A percentile compares a stretch with the other conserved stretches of the same genome.
Evolutionary conservation across 1,140 invertebrate genomes (phyloP).

Genomic region (Camponotus floridanus): DNA sequence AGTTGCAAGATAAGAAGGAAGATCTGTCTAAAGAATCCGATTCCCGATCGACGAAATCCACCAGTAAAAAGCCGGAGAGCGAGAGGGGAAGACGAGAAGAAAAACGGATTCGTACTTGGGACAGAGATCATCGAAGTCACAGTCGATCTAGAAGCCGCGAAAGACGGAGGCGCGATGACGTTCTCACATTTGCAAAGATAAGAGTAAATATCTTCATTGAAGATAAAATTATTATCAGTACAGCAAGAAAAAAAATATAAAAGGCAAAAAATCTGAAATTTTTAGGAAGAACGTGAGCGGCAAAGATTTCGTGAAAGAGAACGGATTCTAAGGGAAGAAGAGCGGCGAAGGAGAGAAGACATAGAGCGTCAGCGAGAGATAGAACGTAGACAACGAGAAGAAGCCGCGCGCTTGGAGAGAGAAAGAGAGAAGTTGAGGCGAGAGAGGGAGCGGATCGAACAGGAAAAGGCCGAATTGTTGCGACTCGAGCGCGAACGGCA

Average conservation of each 20-base stretch:
- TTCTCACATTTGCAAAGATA: conserved; percentile 89
- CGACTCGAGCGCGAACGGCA: conserved; percentile 93
- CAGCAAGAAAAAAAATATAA: not conserved
- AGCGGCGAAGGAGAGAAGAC: conserved; percentile 91
- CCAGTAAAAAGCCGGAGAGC: conserved; percentile 83
- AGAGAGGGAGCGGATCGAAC: conserved; percentile 92
- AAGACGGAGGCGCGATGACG: conserved; percentile 85
- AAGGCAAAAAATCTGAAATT: conserved; percentile 18
- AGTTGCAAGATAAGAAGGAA: conserved; percentile 80
- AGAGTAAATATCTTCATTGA: conserved; percentile 84
- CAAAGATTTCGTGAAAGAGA: conserved; percentile 92
- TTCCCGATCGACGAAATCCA: conserved; percentile 83
- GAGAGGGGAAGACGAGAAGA: conserved; percentile 83
- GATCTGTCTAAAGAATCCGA: conserved; percentile 81
- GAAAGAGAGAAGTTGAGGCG: conserved; percentile 92
- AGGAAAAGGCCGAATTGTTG: conserved; percentile 93
- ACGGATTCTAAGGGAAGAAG: conserved; percentile 91
- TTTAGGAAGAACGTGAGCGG: conserved; percentile 91
- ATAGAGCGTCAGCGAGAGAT: conserved; percentile 91
- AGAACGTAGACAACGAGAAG: conserved; percentile 92
- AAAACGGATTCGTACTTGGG: conserved; percentile 82
- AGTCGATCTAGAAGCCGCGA: conserved; percentile 83
- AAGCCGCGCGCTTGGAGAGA: conserved; percentile 92
- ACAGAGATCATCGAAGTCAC: conserved; percentile 78
- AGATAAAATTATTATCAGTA: not conserved